These are phyloP conservation scores for Prunella strophiata DNA, from an alignment of 2,797 vertebrate genomes.

Conservation along the genomic window DNA sequence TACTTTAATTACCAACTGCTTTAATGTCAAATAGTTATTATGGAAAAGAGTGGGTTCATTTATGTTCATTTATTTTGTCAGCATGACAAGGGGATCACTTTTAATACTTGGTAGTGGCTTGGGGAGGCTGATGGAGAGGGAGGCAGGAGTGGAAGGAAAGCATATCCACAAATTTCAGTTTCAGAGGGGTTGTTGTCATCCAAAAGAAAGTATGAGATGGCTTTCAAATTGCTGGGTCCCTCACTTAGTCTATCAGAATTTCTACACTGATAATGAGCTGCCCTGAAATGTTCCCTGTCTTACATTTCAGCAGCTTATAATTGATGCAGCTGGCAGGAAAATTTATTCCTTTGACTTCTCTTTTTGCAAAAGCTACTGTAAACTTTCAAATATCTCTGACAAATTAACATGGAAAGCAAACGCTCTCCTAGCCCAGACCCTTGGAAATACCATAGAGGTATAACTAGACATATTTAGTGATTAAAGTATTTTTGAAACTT, in stretches of 20 bases:
- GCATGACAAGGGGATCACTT: constrained; percentile 53
- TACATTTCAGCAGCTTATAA: not conserved
- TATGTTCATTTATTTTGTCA: constrained; percentile 67
- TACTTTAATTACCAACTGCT: constrained; percentile 67
- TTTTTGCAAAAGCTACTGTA: not conserved
- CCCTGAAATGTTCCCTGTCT: not conserved
- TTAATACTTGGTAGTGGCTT: not conserved
- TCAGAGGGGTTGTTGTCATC: not conserved
- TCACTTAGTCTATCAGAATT: fast-evolving
- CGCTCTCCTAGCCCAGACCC: not conserved
- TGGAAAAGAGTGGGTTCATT: constrained; percentile 19
- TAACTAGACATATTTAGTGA: not conserved
- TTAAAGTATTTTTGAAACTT: not conserved
- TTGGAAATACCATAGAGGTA: not conserved
- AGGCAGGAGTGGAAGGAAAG: not conserved
- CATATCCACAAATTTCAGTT: not conserved
- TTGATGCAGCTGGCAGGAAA: not conserved
- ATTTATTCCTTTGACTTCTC: not conserved
- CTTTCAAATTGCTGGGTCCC: not conserved
- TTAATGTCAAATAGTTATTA: constrained; percentile 62
- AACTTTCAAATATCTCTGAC: not conserved
- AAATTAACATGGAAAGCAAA: not conserved
- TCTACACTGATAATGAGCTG: not conserved
- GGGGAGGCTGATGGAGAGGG: not conserved
- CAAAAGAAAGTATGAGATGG: not conserved